Percentiles rank a stretch among this genome's conserved stretches.
These are phyloP conservation scores for Villa cingulata DNA, from an alignment of 2,888 invertebrate genomes.

Conservation along the genomic window DNA sequence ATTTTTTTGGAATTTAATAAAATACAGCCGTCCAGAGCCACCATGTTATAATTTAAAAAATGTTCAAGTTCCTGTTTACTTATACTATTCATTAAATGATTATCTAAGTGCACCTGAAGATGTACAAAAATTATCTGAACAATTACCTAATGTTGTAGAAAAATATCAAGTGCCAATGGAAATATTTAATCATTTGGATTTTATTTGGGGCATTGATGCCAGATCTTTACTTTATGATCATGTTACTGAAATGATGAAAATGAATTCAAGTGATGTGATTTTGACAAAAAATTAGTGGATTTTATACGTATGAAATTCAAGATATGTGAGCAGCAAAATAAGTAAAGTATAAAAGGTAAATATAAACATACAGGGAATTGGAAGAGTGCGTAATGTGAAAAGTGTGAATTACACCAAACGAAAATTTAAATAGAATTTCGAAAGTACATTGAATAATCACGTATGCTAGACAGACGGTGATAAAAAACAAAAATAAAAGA, in stretches of 20 bases:
- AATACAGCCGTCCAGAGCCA: constrained; percentile 39
- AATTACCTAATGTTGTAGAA: constrained; percentile 41
- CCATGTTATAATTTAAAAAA: constrained; percentile 41
- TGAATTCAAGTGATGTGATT: not conserved
- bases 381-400: no score
- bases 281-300: not conserved
- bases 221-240: constrained; percentile 38
- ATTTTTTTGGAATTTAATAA: constrained; percentile 34
- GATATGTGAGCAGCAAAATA: no score
- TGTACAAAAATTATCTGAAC: constrained; percentile 39
- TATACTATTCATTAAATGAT: constrained; percentile 48
- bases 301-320: no score
- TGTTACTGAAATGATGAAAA: constrained; percentile 25
- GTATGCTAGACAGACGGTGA: no score
- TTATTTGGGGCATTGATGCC: constrained; percentile 42
- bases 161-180: constrained; percentile 42
- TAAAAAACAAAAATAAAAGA: no score
- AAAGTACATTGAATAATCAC: no score
- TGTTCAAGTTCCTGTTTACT: constrained; percentile 41
- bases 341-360: no score
- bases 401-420: no score
- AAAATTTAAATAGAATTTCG: no score
- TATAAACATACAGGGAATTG: no score
- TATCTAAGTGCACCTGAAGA: constrained; percentile 47
- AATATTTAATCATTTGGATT: constrained; percentile 44